Evolutionary conservation across 2,888 invertebrate genomes (phyloP).

Genomic region (Ellobium chinense): DNA sequence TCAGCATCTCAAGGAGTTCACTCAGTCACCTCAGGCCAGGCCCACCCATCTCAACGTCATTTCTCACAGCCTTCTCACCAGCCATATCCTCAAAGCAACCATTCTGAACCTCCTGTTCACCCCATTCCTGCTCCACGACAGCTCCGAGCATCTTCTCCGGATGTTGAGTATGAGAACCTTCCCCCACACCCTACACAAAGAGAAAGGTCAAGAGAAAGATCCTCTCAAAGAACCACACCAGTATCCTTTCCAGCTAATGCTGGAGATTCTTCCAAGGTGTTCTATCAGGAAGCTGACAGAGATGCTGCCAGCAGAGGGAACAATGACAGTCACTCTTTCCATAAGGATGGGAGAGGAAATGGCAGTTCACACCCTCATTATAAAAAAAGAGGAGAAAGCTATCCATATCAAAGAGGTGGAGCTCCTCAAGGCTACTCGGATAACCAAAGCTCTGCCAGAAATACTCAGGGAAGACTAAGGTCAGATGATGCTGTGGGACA

Average conservation of each 20-base stretch:
- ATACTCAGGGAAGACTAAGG: not conserved
- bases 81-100: not conserved
- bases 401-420: not conserved
- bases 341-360: not conserved
- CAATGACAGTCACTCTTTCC: not conserved
- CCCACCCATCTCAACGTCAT: too few species aligned
- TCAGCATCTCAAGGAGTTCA: too few species aligned
- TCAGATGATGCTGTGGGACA: not conserved
- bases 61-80: too few species aligned
- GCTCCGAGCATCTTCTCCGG: not conserved
- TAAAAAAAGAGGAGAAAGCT: not conserved
- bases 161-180: not conserved
- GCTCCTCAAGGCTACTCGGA: not conserved
- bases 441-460: not conserved
- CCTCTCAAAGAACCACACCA: not conserved
- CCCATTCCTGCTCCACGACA: conserved; percentile 5
- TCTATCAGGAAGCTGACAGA: not conserved
- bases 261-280: too few species aligned
- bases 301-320: not conserved
- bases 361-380: too few species aligned
- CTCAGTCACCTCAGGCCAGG: too few species aligned
- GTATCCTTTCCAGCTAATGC: too few species aligned
- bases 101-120: not conserved
- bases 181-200: not conserved
- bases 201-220: not conserved